Percentiles rank a stretch among this genome's conserved stretches.
These are phyloP conservation scores for Scleropages formosus DNA, from an alignment of 2,797 vertebrate species.

Conservation along the genomic window DNA sequence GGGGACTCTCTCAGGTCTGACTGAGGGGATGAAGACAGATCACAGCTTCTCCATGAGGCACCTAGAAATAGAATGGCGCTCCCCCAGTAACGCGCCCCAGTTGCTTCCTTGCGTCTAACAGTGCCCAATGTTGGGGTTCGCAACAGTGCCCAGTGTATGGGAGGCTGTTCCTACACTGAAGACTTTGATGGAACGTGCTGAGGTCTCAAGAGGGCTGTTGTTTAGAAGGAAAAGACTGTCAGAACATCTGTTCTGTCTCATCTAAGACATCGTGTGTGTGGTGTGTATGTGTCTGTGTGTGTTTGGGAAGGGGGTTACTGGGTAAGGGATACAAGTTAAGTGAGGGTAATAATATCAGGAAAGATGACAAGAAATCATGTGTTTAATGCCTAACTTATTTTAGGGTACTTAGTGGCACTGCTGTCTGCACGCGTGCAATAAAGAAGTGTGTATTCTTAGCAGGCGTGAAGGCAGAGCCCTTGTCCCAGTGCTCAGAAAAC, in stretches of 20 bases:
- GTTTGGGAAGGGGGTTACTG: neutral
- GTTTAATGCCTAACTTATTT: neutral
- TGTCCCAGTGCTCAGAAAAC: neutral
- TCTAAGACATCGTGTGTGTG: neutral
- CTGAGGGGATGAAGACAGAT: conserved; percentile 6
- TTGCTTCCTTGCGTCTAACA: neutral
- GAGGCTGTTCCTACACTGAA: neutral
- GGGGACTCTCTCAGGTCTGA: conserved; percentile 21
- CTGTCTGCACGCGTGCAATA: neutral
- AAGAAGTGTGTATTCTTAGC: neutral
- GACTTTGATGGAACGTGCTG: no score
- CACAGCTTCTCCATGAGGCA: neutral
- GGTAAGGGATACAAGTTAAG: no score
- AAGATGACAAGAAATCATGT: neutral
- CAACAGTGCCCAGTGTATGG: neutral
- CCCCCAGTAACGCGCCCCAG: conserved; percentile 8
- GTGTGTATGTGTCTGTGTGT: neutral
- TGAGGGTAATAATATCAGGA: neutral
- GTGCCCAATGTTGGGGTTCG: neutral
- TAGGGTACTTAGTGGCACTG: neutral
- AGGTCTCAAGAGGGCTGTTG: no score
- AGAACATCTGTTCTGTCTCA: neutral
- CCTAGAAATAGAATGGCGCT: conserved; percentile 18
- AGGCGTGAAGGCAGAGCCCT: neutral
- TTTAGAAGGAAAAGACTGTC: neutral